These are phyloP conservation scores for Chromis chromis DNA, from an alignment of 2,797 vertebrate species.

Conservation along the genomic window DNA sequence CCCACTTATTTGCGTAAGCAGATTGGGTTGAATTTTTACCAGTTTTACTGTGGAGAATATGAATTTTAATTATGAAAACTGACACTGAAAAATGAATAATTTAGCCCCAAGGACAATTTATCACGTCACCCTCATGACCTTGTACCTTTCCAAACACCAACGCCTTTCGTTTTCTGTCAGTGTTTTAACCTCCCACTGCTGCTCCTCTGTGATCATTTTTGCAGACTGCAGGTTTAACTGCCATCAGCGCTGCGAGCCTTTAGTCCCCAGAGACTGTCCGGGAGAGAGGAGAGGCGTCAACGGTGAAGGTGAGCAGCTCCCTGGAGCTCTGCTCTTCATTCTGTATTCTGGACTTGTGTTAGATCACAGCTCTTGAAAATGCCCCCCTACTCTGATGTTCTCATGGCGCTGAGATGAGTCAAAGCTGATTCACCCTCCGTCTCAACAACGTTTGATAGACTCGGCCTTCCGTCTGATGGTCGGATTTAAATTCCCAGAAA, in stretches of 20 bases:
- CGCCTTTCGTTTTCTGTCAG: too few relatives aligned
- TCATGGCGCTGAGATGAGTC: constrained; percentile 20
- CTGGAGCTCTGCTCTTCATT: not conserved
- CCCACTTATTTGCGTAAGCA: not conserved
- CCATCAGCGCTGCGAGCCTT: constrained; percentile 80
- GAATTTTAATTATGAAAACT: too few relatives aligned
- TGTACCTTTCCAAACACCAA: too few relatives aligned
- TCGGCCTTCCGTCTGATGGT: not conserved
- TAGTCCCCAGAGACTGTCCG: constrained; percentile 80
- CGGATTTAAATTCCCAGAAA: constrained; percentile 25
- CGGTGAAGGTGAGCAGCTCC: constrained; percentile 70
- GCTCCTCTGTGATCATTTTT: not conserved
- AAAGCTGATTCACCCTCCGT: constrained; percentile 32
- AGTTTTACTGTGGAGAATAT: not conserved
- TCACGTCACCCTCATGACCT: too few relatives aligned
- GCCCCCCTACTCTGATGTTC: constrained; percentile 1
- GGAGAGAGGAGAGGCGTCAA: constrained; percentile 74
- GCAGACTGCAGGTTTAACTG: constrained; percentile 86
- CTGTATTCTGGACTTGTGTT: not conserved
- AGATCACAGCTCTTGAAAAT: not conserved
- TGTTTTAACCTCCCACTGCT: not conserved
- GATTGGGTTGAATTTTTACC: not conserved
- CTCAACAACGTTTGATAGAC: not conserved
- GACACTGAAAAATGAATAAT: too few relatives aligned
- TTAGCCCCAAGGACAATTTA: too few relatives aligned